Base-by-base conservation (phyloP, 2,888 invertebrate genomes). In the Agrotis puta region DNA sequence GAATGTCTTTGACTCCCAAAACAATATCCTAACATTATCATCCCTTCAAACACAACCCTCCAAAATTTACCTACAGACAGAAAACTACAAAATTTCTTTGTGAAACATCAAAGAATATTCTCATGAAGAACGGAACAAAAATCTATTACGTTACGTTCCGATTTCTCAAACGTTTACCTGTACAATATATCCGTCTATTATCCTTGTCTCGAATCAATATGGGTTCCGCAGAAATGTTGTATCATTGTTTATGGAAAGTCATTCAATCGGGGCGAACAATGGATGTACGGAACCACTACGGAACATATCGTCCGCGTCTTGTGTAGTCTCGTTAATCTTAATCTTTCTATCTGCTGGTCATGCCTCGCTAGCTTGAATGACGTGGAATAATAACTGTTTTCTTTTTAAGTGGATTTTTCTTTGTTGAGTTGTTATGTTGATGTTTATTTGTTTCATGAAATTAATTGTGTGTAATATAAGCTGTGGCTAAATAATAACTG, bases 211-310 rank as follows among this genome's bases (percentile, higher is more conserved):
- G 81, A 83, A 85, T 86, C 82, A 88, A 88, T 87, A 85, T 64
- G 74, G 69, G 68, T 73, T 79, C 74, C 65, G 73, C 74, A 90
- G 89, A 91, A 92, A 85, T 86, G 91, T 89, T 81, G 83, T 89
- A 91, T 94, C 94, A 94, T 94, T 94, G 94, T 94, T 94, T 94
- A 93, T 91, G 88, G 91, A 90, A 90, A 93, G 93, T 92, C 93
- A 94, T 94, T 93, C 92, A 94, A 94, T 94, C 94, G 91, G 89
- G 87, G 86, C 82, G 79, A 88, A 92, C 92, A 94, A 93, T 90
- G 88, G 56, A 33, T 56, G 56, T 56, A 56, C 56, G 56, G 56
- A 56, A 56, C 33, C 56, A 33, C 56, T 56, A 33, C 56, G 33
- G 78, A 90, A 90, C 94, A 93, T 93, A 94, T 92, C 91, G 93